phyloP scores from a whole-genome alignment of 2,113 vertebrate genomes.

The Microtus pennsylvanicus region DNA sequence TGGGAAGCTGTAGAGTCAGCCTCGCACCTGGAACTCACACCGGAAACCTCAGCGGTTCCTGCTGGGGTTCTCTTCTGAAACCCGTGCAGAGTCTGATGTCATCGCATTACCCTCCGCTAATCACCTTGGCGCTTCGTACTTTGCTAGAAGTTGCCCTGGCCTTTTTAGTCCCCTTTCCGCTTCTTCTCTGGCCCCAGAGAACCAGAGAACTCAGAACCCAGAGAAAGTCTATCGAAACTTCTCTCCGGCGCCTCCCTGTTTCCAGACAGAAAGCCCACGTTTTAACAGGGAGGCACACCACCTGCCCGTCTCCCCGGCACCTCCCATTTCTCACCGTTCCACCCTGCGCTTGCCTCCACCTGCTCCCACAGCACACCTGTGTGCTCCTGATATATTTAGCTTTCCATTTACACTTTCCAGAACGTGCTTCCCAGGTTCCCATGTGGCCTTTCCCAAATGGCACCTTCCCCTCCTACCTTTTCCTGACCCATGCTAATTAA shows the following conservation, averaged over 20 bases:
- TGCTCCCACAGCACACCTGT: background rate
- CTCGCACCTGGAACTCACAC: background rate
- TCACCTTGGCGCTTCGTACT: background rate
- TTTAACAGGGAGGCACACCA: background rate
- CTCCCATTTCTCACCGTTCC: too few species aligned
- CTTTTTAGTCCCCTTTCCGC: background rate
- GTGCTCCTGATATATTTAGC: background rate
- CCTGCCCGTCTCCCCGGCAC: background rate
- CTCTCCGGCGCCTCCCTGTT: background rate
- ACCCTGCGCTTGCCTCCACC: background rate
- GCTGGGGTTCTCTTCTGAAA: background rate
- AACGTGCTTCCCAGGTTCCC: background rate
- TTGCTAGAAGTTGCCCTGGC: too few species aligned
- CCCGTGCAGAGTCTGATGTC: background rate
- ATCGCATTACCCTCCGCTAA: background rate
- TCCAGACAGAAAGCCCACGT: background rate
- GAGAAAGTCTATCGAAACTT: background rate
- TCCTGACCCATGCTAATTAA: constrained; percentile 11
- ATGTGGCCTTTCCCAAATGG: background rate
- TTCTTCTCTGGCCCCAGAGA: background rate
- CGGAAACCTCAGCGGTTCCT: background rate
- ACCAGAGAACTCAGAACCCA: background rate
- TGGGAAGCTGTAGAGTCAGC: background rate
- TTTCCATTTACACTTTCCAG: background rate
- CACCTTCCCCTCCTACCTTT: background rate